Percentiles rank a stretch among this genome's conserved stretches.
These are phyloP conservation scores for Tetrax tetrax DNA, from an alignment of 2,113 vertebrate genomes.

Conservation along the genomic window DNA sequence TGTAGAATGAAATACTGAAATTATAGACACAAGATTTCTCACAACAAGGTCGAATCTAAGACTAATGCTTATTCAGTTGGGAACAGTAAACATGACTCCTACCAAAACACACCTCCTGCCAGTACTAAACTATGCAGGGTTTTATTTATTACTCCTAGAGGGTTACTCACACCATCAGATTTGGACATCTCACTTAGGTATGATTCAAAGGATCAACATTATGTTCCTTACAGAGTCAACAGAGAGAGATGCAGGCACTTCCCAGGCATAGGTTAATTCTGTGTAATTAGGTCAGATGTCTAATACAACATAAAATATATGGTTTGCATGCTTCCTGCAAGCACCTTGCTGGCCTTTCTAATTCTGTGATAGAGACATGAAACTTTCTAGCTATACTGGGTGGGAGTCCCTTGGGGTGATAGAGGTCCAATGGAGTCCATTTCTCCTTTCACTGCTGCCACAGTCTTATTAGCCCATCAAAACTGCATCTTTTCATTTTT, in stretches of 20 bases:
- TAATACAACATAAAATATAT: neutral
- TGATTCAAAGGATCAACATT: conserved; percentile 35
- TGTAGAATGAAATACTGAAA: neutral
- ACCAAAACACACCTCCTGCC: conserved; percentile 17
- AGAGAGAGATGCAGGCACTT: neutral
- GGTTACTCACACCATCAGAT: conserved; percentile 26
- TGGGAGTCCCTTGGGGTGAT: neutral
- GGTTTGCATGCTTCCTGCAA: neutral
- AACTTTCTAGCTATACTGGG: neutral
- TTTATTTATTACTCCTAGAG: conserved; percentile 43
- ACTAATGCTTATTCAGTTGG: neutral
- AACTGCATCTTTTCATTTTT: neutral
- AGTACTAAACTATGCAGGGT: neutral
- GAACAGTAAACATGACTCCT: conserved; percentile 27
- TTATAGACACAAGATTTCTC: neutral
- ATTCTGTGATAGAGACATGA: neutral
- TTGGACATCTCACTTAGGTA: conserved; percentile 33
- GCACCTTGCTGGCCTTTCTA: neutral
- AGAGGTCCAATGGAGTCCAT: neutral
- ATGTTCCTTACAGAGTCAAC: neutral
- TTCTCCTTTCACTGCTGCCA: neutral
- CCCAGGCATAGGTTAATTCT: neutral
- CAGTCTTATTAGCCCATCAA: neutral
- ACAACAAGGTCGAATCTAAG: neutral
- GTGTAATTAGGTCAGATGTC: neutral